These are phyloP conservation scores for Tolmerus cingulatus DNA, from an alignment of 2,888 invertebrate genomes.

Conservation along the genomic window DNA sequence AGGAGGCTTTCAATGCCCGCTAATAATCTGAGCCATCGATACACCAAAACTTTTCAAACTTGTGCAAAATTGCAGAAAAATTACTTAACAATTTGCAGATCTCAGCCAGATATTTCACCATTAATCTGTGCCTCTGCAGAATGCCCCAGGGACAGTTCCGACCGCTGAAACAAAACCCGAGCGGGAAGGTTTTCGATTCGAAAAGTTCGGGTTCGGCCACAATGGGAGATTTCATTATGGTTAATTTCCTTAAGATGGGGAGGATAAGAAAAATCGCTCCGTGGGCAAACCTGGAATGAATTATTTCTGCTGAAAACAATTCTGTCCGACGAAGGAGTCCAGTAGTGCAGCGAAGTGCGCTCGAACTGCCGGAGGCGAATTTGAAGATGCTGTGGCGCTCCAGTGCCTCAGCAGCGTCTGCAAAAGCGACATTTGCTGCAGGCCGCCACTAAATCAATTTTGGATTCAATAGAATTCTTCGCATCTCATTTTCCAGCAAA, in stretches of 20 bases:
- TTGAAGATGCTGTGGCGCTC: neutral
- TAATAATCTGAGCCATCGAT: neutral
- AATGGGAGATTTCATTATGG: neutral
- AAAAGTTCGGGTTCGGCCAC: neutral
- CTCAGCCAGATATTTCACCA: neutral
- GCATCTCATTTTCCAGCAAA: neutral
- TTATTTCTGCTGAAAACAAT: neutral
- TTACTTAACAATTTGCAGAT: conserved; percentile 13
- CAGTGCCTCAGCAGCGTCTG: neutral
- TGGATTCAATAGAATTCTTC: neutral
- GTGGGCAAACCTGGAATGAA: neutral
- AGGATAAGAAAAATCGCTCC: neutral
- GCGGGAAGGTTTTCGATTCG: neutral
- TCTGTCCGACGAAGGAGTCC: neutral
- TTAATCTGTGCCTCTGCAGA: neutral
- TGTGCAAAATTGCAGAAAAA: neutral
- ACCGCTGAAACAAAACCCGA: neutral
- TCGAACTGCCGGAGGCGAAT: neutral
- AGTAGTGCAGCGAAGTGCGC: neutral
- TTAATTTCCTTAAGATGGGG: neutral
- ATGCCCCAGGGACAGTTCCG: neutral
- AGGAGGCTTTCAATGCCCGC: neutral
- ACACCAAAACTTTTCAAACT: neutral
- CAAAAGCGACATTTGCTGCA: neutral
- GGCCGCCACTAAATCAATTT: neutral